Base-by-base conservation (phyloP, 1,140 invertebrate genomes). In the Oncopodura yosiiana region DNA sequence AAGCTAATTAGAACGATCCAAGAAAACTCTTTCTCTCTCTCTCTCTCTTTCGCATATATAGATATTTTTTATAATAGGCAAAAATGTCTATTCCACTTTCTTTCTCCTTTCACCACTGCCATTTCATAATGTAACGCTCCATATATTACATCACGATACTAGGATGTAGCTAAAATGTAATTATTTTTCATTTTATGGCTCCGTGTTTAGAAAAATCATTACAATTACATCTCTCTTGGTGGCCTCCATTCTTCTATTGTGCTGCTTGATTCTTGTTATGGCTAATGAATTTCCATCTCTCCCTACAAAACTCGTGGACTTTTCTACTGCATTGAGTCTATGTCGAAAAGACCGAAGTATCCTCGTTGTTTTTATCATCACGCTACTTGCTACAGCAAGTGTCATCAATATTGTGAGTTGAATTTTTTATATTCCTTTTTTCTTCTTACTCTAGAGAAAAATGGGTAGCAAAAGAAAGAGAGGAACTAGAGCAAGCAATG, bases 201-300 rank as follows among this genome's bases (percentile, higher is more conserved):
- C n/a, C n/a, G n/a, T n/a, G n/a, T 49, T 19, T 37, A 58, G 51
- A 29, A 49, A 34, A 21, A 37, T 24, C 14, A 56, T 60, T 16
- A 53, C 60, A 19, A 59, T 64, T 21, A 34, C 53, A n/a, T 41
- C 55, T 26, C 39, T 64, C 32, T 29, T 51, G 21, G 42, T 58
- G 14, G 62, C 62, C 16, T 54, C 62, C 12, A 30, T 64, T 26
- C 48, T 62, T 44, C 37, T 64, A 5, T 50, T 49, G 36, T 62
- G 24, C 29, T 60, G 60, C 42, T 42, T 84, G 34, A 68, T 86
- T 8, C 67, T 89, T 12, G 86, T 89, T 9, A 87, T 92, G 86
- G 84, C 86, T 1, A 87, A 89, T 66, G 86, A 90, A 69, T 87
- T 88, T 68, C 61, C 65, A 2, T 74, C 79, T 39, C 75, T 78